Percentiles rank a stretch among this genome's conserved stretches.
Evolutionary conservation across 2,888 invertebrate species (phyloP).

Genomic region (Diarsia mendica): DNA sequence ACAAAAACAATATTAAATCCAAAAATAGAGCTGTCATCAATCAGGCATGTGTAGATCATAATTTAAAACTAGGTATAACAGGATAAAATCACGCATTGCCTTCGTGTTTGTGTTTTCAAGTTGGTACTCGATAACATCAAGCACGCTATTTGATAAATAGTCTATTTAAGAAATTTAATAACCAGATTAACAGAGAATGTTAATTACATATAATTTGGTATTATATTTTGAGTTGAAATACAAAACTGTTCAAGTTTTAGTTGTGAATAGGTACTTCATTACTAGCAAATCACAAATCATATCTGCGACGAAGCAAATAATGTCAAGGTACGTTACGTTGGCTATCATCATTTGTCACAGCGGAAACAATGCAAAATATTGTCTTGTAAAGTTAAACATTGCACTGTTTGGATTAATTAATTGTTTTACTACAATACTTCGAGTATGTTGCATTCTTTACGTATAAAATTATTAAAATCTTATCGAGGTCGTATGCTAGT

Average conservation of each 20-base stretch:
- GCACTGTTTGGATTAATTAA: slow-evolving; percentile 19
- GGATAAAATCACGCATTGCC: slow-evolving; percentile 33
- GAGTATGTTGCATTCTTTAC: slow-evolving; percentile 13
- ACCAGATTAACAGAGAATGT: slow-evolving; percentile 18
- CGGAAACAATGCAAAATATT: slow-evolving; percentile 56
- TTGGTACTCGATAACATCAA: slow-evolving; percentile 35
- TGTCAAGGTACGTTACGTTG: slow-evolving; percentile 53
- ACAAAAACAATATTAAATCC: slow-evolving; percentile 67
- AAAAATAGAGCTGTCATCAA: slow-evolving; percentile 51
- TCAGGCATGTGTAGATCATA: slow-evolving; percentile 36
- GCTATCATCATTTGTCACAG: slow-evolving; percentile 42
- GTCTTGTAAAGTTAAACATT: slow-evolving; percentile 29
- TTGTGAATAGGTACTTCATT: not conserved
- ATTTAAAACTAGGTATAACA: slow-evolving; percentile 33
- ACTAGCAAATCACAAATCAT: slow-evolving; percentile 27
- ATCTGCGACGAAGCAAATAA: slow-evolving; percentile 45
- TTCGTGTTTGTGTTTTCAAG: slow-evolving; percentile 49
- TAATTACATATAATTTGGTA: not conserved
- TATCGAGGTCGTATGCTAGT: slow-evolving; percentile 22
- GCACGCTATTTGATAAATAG: slow-evolving; percentile 54
- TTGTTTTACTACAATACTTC: slow-evolving; percentile 22
- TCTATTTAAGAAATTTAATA: slow-evolving; percentile 25
- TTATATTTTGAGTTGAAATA: slow-evolving; percentile 8
- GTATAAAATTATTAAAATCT: slow-evolving; percentile 10
- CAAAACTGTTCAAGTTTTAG: slow-evolving; percentile 4